These are phyloP conservation scores for Drosophila kohkoa DNA, from an alignment of 1,140 invertebrate genomes.

Conservation along the genomic window DNA sequence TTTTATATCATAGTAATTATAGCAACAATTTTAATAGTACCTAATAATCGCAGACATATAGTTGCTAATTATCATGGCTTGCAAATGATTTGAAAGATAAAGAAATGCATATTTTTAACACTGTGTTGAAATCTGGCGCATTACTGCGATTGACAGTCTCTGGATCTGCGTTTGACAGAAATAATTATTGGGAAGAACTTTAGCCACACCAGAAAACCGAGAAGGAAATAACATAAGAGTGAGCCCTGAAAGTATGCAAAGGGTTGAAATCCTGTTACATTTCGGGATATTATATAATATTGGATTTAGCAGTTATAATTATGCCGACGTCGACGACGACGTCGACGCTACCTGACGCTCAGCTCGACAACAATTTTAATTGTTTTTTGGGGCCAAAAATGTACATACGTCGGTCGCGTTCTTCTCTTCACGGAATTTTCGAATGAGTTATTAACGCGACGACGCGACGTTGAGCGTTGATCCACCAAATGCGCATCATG, in stretches of 20 bases:
- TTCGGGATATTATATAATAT: conserved; percentile 32
- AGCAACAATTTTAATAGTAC: too few relatives aligned
- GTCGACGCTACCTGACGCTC: conserved; percentile 42
- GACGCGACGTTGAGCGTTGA: conserved; percentile 48
- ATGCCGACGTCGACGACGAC: background rate
- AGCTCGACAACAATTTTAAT: conserved; percentile 73
- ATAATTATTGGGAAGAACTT: conserved; percentile 65
- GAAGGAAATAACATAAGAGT: conserved; percentile 12
- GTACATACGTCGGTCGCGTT: conserved; percentile 47
- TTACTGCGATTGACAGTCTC: conserved; percentile 21
- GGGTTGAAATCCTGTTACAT: conserved; percentile 46
- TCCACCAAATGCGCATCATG: conserved; percentile 71
- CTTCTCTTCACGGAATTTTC: conserved; percentile 71
- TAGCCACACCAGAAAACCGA: conserved; percentile 2
- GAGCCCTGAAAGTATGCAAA: background rate
- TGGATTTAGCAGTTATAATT: conserved; percentile 52
- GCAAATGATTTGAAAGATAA: background rate
- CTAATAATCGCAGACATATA: too few relatives aligned
- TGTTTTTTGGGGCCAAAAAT: conserved; percentile 63
- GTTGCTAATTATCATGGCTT: too few relatives aligned
- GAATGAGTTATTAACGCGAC: conserved; percentile 84
- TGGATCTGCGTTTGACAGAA: conserved; percentile 67
- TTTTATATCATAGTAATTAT: too few relatives aligned
- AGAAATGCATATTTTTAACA: background rate
- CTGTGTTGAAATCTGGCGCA: background rate